Base-by-base conservation (phyloP, 2,888 invertebrate species). In the Mimas tiliae region DNA sequence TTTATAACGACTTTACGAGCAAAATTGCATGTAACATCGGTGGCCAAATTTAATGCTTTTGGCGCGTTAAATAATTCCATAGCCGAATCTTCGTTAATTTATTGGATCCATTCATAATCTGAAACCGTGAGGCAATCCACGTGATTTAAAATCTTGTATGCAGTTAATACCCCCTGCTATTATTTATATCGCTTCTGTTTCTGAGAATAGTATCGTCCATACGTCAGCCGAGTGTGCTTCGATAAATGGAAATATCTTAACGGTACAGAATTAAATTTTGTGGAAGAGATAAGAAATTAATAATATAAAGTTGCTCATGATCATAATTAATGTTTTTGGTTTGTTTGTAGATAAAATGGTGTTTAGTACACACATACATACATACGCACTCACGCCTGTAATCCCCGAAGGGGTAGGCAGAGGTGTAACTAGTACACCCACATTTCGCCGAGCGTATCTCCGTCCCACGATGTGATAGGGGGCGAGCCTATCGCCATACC, bases 131-230 rank as follows among this genome's bases (percentile, higher is more conserved):
- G 58, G 19, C 58, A 1, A 16, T 38, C 55, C 55, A 55, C 58
- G 58, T 58, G 58, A 58, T 11, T 19, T 6, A 3, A 51, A 19
- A 34, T 42, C 2, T 27, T 27, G 58, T 19, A 58, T 58, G 58
- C 58, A 58, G 38, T 58, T 58, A n/a, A n/a, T n/a, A n/a, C 38
- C 42, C n/a, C 38, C 42, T 6, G 4, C 21, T 34, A 14, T 42
- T 58, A 58, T 58, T 58, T 58, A 58, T 42, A 42, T 58, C 58
- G 12, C 11, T 38, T 42, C 42, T 58, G 58, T 58, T 19, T 58
- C 58, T 58, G 58, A 58, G 58, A 58, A 58, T 42, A 11, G 52
- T 19, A 11, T 58, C 42, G 58, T 42, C 6, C 12, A 19, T 42
- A 58, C 58, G 38, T 58, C 58, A 58, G 11, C 9, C 6, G 19